Percentiles rank a stretch among this genome's conserved stretches.
Conservation (phyloP, 2,113 vertebrate genomes). For the Fregata magnificens region DNA sequence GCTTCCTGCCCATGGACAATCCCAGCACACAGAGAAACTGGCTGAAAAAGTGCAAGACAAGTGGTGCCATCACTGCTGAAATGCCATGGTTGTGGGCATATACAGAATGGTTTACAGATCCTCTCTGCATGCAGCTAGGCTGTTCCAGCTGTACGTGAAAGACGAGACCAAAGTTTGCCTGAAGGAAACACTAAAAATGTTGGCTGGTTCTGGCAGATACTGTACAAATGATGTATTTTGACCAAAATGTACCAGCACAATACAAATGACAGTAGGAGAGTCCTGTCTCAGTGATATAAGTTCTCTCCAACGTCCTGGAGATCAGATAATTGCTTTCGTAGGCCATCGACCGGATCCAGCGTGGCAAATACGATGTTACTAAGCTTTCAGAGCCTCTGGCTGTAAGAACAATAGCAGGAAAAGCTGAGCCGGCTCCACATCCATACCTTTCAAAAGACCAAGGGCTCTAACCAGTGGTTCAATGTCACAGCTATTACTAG, state of each 20-base stretch:
- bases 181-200: background rate
- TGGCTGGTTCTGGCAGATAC: background rate
- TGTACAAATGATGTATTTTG: background rate
- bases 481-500: background rate
- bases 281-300: background rate
- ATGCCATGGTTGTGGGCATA: background rate
- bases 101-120: background rate
- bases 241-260: background rate
- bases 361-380: fast-evolving
- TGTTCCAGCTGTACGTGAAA: background rate
- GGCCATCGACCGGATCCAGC: background rate
- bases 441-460: background rate
- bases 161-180: background rate
- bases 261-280: background rate
- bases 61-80: background rate
- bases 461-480: background rate
- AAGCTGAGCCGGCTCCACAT: background rate
- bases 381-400: background rate
- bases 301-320: background rate
- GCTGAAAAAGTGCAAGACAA: background rate
- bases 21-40: background rate
- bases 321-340: background rate
- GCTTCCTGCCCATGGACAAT: background rate
- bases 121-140: background rate
- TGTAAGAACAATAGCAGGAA: background rate